Evolutionary conservation across 2,888 invertebrate genomes (phyloP), one percentile per base, ranked within the genome.

Genomic region (Rhaphigaster nebulosa): DNA sequence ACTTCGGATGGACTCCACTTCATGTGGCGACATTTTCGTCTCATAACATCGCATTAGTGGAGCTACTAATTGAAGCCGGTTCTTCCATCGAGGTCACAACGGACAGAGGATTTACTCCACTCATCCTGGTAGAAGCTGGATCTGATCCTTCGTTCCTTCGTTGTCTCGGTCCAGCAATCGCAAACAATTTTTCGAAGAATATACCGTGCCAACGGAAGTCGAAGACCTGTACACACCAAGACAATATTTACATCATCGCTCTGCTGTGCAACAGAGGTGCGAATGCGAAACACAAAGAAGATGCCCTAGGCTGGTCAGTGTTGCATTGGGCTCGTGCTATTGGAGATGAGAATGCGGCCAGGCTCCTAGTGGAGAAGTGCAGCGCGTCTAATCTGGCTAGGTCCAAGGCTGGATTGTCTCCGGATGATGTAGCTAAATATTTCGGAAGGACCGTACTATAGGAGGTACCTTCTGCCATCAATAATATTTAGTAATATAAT

Each of bases 1-100:
- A 60, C n/a, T 88, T 52, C 18, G 60, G 54, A n/a, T 41, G 88
- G 60, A 88, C 65, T 18, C 88, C 88, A 60, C 88, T 88, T 5
- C 88, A 88, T n/a, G 29, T 88, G 26, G 88, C 88, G 12, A 45
- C 65, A 60, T 41, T 88, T 23, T 65, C 60, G 2, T 56, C 60
- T 10, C 41, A 88, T 65, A 65, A 56, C 20, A 38, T 76, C 38
- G 65, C 23, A 10, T 29, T 65, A 26, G 41, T 88, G 6, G 13
- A 41, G 34, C 15, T 88, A 23, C 41, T 88, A 2, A 0, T 60
- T 26, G 38, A 60, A 26, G 65, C 56, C 2, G 60, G 88, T 12
- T 23, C 34, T 18, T 23, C 60, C n/a, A 41, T 88, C 12, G 45
- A 88, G 0, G 41, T 29, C 26, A 38, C 26, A 8, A 65, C 56